Conservation (phyloP, 2,888 invertebrate species). For the Sminthurinus aureus region DNA sequence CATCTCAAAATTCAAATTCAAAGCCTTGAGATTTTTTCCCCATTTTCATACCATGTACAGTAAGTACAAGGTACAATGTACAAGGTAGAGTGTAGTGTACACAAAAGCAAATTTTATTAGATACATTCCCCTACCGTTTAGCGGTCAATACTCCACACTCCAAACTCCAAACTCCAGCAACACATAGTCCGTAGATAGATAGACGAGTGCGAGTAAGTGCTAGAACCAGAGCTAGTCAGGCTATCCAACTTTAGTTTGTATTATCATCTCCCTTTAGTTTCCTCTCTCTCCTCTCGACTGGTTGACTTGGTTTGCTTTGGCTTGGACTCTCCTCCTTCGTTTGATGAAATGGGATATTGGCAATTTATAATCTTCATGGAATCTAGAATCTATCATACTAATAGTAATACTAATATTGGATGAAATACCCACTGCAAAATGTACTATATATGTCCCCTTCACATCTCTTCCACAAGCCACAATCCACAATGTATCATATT, state of each 20-base stretch:
- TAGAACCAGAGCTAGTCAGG: constrained; percentile 13
- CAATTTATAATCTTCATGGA: constrained; percentile 51
- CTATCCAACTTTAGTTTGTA: constrained; percentile 17
- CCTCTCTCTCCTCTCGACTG: not conserved
- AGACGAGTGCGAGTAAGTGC: not conserved
- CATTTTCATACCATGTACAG: constrained; percentile 31
- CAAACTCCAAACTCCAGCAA: too few species aligned
- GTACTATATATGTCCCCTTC: constrained; percentile 26
- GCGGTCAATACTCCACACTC: constrained; percentile 46
- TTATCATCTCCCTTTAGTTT: not conserved
- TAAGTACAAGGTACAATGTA: too few species aligned
- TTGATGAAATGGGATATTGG: constrained; percentile 58
- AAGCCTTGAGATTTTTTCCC: constrained; percentile 38
- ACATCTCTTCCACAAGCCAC: too few species aligned
- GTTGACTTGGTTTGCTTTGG: too few species aligned
- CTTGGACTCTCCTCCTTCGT: not conserved
- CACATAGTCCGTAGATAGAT: constrained; percentile 26
- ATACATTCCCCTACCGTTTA: constrained; percentile 56
- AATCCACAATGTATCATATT: too few species aligned
- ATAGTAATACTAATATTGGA: not conserved
- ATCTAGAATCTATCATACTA: not conserved
- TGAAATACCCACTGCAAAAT: constrained; percentile 4
- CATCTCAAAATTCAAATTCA: constrained; percentile 11
- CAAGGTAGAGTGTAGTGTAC: too few species aligned
- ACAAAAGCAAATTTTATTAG: constrained; percentile 59